Conservation (phyloP, 2,113 vertebrate genomes). For the Lichenostomus cassidix region DNA sequence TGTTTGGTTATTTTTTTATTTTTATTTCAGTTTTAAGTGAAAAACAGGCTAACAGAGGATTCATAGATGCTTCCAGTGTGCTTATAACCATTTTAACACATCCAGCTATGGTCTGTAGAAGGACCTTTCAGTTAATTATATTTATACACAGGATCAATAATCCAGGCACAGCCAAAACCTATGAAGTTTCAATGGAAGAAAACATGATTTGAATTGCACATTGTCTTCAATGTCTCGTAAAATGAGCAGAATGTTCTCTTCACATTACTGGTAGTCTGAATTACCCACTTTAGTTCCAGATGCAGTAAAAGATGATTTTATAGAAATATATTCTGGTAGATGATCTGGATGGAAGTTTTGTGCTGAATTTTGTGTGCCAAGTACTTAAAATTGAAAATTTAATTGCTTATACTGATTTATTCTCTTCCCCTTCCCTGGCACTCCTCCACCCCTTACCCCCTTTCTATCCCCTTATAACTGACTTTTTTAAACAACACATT, state of each 20-base stretch:
- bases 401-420: not conserved
- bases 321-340: not conserved
- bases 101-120: not conserved
- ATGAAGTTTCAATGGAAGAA: not conserved
- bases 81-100: not conserved
- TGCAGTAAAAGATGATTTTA: not conserved
- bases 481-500: not conserved
- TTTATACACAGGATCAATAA: not conserved
- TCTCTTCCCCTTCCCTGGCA: not conserved
- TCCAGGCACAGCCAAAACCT: not conserved
- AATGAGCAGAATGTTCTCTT: not conserved
- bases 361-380: not conserved
- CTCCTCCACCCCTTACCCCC: too few relatives aligned
- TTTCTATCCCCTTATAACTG: not conserved
- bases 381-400: not conserved
- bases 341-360: not conserved
- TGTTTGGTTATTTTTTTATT: not conserved
- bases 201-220: not conserved
- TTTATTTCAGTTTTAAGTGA: not conserved
- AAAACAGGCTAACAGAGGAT: not conserved
- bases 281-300: not conserved
- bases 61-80: not conserved
- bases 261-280: not conserved
- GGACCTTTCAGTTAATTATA: not conserved
- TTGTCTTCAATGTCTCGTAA: not conserved